Percentiles rank a stretch among this genome's conserved stretches.
These are phyloP conservation scores for Blastomussa wellsi DNA, from an alignment of 92 coral and sea anemone genomes.

Conservation along the genomic window DNA sequence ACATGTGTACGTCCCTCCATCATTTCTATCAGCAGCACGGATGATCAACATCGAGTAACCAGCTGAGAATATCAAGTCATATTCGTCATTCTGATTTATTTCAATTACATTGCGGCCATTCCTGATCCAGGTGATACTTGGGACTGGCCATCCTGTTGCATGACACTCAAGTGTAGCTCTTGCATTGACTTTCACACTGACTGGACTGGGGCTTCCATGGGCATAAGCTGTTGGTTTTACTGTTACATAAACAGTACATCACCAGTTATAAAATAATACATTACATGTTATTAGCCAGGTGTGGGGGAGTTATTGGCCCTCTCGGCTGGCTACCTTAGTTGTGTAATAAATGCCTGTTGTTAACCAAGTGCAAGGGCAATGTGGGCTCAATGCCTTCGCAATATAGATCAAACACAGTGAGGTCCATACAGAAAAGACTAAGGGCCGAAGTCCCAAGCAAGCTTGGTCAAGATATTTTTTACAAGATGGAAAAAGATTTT, in stretches of 20 bases:
- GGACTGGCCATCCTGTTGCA: constrained; percentile 53
- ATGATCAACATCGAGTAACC: neutral
- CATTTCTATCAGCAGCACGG: neutral
- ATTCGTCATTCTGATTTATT: neutral
- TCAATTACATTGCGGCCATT: constrained; percentile 9
- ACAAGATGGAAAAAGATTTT: too few relatives aligned
- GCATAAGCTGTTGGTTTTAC: neutral
- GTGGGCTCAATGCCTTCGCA: too few relatives aligned
- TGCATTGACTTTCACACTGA: neutral
- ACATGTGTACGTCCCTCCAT: constrained; percentile 33
- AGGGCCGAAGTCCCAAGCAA: too few relatives aligned
- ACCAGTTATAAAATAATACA: too few relatives aligned
- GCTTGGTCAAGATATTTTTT: too few relatives aligned
- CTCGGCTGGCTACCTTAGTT: too few relatives aligned
- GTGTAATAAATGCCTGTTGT: too few relatives aligned
- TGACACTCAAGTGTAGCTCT: neutral
- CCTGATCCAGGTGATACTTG: constrained; percentile 35
- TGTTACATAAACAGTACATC: neutral
- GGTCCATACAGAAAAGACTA: too few relatives aligned
- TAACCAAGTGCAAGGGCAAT: too few relatives aligned
- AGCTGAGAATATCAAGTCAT: neutral
- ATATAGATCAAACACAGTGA: too few relatives aligned
- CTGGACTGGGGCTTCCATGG: neutral
- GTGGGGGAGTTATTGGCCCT: too few relatives aligned
- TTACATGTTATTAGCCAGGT: too few relatives aligned